Conservation (phyloP, 2,888 invertebrate genomes). For the Agrypnus murinus region DNA sequence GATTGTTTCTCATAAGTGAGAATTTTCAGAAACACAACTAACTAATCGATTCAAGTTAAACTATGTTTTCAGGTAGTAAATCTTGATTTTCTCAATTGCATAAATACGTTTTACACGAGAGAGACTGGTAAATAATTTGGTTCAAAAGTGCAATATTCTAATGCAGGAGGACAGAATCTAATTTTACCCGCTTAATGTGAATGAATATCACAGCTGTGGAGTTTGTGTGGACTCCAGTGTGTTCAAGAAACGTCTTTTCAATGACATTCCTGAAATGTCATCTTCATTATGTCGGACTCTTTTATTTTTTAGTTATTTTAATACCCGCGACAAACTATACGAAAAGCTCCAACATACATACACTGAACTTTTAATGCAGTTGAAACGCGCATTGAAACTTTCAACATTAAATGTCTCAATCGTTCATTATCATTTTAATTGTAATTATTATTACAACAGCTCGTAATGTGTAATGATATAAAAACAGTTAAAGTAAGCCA, state of each 20-base stretch:
- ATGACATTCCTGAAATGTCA: slow-evolving; percentile 59
- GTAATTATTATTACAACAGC: slow-evolving; percentile 6
- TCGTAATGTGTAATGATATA: neutral
- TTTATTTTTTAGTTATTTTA: slow-evolving; percentile 44
- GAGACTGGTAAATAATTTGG: slow-evolving; percentile 52
- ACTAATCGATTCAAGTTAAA: no score
- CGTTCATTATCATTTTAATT: slow-evolving; percentile 20
- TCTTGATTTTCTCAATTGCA: slow-evolving; percentile 29
- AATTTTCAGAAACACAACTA: no score
- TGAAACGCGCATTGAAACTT: slow-evolving; percentile 22
- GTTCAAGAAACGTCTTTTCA: slow-evolving; percentile 55
- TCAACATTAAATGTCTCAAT: slow-evolving; percentile 27
- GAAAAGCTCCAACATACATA: slow-evolving; percentile 9
- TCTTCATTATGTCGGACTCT: slow-evolving; percentile 42
- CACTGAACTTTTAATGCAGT: neutral
- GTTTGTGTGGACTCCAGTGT: slow-evolving; percentile 48
- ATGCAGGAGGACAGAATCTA: slow-evolving; percentile 59
- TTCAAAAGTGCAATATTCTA: slow-evolving; percentile 57
- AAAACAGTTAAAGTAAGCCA: slow-evolving; percentile 24
- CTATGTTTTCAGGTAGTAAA: no score
- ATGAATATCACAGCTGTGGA: slow-evolving; percentile 60
- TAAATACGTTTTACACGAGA: slow-evolving; percentile 27
- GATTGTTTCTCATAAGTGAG: no score
- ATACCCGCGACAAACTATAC: slow-evolving; percentile 20
- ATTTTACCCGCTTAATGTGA: slow-evolving; percentile 58